phyloP scores from a whole-genome alignment of 2,888 invertebrate genomes.

The Drosophila greeni region DNA sequence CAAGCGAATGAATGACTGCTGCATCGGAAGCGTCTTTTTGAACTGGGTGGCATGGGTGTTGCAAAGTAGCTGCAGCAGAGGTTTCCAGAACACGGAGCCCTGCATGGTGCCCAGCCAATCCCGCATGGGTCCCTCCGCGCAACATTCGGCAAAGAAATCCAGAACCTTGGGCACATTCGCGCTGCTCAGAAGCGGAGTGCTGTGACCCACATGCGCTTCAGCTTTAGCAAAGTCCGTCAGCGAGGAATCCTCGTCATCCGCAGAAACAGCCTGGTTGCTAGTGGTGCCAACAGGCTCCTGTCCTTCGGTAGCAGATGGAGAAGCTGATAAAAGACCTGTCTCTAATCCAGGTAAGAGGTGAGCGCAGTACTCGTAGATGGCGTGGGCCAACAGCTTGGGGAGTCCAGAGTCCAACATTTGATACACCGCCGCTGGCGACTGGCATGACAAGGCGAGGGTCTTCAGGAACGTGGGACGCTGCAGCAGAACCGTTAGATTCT shows the following conservation, averaged over 20 bases:
- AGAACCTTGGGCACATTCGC: constrained; percentile 84
- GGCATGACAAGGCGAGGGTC: constrained; percentile 88
- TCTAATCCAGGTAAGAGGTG: constrained; percentile 64
- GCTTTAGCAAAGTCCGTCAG: constrained; percentile 62
- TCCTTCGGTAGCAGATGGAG: constrained; percentile 51
- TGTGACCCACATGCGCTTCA: constrained; percentile 41
- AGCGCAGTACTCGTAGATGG: constrained; percentile 81
- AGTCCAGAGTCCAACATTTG: constrained; percentile 88
- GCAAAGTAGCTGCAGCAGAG: constrained; percentile 87
- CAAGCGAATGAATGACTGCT: constrained; percentile 81
- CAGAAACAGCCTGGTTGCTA: constrained; percentile 9
- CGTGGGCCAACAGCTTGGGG: constrained; percentile 82
- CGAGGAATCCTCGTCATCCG: constrained; percentile 41
- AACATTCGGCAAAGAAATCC: constrained; percentile 89
- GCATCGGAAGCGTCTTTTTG: constrained; percentile 73
- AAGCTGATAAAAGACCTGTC: neutral
- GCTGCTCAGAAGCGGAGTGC: constrained; percentile 80
- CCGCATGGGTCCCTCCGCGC: constrained; percentile 88
- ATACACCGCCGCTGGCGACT: constrained; percentile 88
- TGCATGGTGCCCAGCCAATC: constrained; percentile 91
- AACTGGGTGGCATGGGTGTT: constrained; percentile 80
- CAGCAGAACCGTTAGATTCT: constrained; percentile 81
- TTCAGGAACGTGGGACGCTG: constrained; percentile 84
- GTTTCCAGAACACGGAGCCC: constrained; percentile 92
- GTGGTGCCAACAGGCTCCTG: neutral